These are phyloP conservation scores for Uloborus plumipes DNA, from an alignment of 2,888 invertebrate species.

Conservation along the genomic window DNA sequence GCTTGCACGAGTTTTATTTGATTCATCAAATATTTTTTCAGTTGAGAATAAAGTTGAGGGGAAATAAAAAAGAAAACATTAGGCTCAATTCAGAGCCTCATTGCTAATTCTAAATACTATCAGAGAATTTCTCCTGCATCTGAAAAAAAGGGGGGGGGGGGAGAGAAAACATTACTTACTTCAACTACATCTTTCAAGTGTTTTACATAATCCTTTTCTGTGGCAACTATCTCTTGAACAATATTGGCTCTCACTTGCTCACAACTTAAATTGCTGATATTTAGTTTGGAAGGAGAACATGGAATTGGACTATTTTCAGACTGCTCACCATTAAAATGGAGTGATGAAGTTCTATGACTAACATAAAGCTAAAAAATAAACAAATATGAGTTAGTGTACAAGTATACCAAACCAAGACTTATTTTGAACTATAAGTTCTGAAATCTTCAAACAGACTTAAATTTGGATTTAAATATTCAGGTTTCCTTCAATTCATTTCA, in stretches of 20 bases:
- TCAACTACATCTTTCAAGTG: slow-evolving; percentile 78
- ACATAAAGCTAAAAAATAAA: slow-evolving; percentile 45
- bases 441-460: too few relatives aligned
- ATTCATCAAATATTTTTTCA: too few relatives aligned
- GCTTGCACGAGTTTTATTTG: too few relatives aligned
- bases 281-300: slow-evolving; percentile 63
- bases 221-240: slow-evolving; percentile 84
- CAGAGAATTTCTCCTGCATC: too few relatives aligned
- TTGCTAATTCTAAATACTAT: too few relatives aligned
- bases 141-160: too few relatives aligned
- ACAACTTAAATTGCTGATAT: slow-evolving; percentile 72
- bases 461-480: not conserved
- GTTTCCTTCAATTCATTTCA: too few relatives aligned
- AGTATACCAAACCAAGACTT: slow-evolving; percentile 61
- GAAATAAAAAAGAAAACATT: too few relatives aligned
- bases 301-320: slow-evolving; percentile 47
- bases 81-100: too few relatives aligned
- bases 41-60: too few relatives aligned
- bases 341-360: slow-evolving; percentile 51
- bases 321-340: slow-evolving; percentile 49
- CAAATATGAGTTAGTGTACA: not conserved
- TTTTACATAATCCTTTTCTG: slow-evolving; percentile 88
- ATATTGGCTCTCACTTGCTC: slow-evolving; percentile 76
- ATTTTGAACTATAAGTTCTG: slow-evolving; percentile 73
- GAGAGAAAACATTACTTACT: slow-evolving; percentile 67